These are phyloP conservation scores for Lycaon pictus DNA, from an alignment of 2,113 vertebrate genomes.

Conservation along the genomic window DNA sequence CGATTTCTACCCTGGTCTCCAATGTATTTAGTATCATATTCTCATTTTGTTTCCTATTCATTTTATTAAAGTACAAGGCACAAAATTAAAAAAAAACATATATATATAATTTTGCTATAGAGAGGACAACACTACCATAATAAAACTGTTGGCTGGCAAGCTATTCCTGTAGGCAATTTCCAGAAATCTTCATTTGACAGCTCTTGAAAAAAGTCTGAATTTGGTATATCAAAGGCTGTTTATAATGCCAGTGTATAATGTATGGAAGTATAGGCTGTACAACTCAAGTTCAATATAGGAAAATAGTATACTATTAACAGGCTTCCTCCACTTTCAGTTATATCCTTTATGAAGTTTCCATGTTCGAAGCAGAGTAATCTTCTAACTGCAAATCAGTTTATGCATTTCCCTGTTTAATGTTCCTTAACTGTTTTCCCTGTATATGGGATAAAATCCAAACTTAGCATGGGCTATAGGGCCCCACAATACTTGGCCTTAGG, in stretches of 20 bases:
- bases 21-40: conserved; percentile 5
- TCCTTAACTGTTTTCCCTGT: background rate
- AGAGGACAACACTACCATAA: background rate
- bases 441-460: background rate
- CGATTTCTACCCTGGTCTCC: background rate
- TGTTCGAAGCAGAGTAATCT: background rate
- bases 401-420: background rate
- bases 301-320: background rate
- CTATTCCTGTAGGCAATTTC: background rate
- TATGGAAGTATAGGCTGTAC: background rate
- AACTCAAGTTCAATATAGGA: background rate
- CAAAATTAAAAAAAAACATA: background rate
- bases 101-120: background rate
- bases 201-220: background rate
- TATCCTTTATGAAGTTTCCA: background rate
- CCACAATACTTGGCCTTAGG: background rate
- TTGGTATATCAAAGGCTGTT: background rate
- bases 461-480: background rate
- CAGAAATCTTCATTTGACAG: background rate
- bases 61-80: conserved; percentile 22
- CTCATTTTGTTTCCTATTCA: conserved; percentile 7
- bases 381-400: background rate
- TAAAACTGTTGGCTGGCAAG: background rate
- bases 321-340: background rate
- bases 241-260: background rate